phyloP scores from a whole-genome alignment of 2,888 invertebrate species.

The Drosophila hawaiiensis region DNA sequence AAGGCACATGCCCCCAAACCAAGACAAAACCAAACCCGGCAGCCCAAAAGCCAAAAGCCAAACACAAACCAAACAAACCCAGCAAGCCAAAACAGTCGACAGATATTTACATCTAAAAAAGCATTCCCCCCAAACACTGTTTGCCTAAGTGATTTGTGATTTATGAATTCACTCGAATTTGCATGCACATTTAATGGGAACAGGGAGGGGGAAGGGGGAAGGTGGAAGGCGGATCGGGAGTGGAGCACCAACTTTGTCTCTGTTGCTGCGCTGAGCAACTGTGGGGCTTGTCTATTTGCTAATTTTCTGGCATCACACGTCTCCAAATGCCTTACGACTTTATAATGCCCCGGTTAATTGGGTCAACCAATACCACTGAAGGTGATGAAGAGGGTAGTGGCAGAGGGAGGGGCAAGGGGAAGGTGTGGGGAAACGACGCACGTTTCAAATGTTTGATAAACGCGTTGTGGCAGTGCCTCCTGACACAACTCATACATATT shows the following conservation, averaged over 20 bases:
- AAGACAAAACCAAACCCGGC: not conserved
- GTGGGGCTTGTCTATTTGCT: constrained; percentile 65
- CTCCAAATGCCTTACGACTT: constrained; percentile 63
- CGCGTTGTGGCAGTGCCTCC: constrained; percentile 74
- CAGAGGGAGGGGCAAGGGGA: not conserved
- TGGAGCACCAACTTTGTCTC: constrained; percentile 23
- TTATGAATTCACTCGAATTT: constrained; percentile 71
- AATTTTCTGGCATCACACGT: constrained; percentile 58
- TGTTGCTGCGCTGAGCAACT: constrained; percentile 10
- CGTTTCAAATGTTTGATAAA: constrained; percentile 69
- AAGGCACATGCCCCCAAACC: constrained; percentile 32
- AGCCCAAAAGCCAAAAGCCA: constrained; percentile 1
- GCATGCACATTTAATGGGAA: constrained; percentile 66
- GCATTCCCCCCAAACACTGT: constrained; percentile 37
- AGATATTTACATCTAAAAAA: constrained; percentile 34
- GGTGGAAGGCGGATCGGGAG: not conserved
- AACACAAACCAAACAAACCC: constrained; percentile 5
- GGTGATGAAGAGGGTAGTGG: constrained; percentile 13
- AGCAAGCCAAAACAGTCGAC: constrained; percentile 14
- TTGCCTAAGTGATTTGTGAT: constrained; percentile 78
- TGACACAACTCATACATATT: constrained; percentile 76
- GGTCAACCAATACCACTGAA: constrained; percentile 55
- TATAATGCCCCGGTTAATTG: constrained; percentile 73
- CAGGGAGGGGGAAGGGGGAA: constrained; percentile 6
- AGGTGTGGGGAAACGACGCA: constrained; percentile 31